Percentiles rank a stretch among this genome's conserved stretches.
phyloP scores from a whole-genome alignment of 2,797 vertebrate species.

The Pagetopsis macropterus region DNA sequence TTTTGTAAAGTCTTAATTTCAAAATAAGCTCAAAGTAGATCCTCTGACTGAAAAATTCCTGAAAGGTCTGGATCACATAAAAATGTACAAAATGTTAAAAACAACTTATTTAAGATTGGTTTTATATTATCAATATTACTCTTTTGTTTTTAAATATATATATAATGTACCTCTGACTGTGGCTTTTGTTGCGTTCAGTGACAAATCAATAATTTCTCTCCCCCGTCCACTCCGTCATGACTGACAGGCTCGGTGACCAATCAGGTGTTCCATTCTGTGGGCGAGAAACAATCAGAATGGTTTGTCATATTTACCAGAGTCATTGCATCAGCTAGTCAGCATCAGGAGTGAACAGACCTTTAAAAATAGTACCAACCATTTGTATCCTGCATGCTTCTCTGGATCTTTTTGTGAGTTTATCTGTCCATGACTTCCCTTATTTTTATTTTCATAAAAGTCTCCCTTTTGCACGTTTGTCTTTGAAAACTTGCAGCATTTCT shows the following conservation, averaged over 20 bases:
- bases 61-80: constrained; percentile 95
- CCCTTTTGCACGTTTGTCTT: constrained; percentile 14
- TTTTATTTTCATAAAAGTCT: constrained; percentile 3
- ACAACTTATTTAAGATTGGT: constrained; percentile 86
- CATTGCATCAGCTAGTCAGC: constrained; percentile 60
- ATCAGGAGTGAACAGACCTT: constrained; percentile 69
- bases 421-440: constrained; percentile 6
- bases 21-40: constrained; percentile 89
- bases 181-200: constrained; percentile 64
- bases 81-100: constrained; percentile 93
- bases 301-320: constrained; percentile 44
- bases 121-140: constrained; percentile 70
- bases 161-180: constrained; percentile 70
- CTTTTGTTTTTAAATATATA: constrained; percentile 73
- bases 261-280: constrained; percentile 41
- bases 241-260: constrained; percentile 68
- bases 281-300: constrained; percentile 51
- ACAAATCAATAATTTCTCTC: constrained; percentile 64
- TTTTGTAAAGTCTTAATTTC: constrained; percentile 84
- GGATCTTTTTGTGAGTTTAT: constrained; percentile 24
- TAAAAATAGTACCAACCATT: constrained; percentile 43
- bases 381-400: background rate
- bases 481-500: constrained; percentile 11
- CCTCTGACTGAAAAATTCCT: constrained; percentile 94
- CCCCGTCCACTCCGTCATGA: constrained; percentile 73